These are phyloP conservation scores for Zhuqinia jingwanae DNA, from an alignment of 2,888 invertebrate species.

Conservation along the genomic window DNA sequence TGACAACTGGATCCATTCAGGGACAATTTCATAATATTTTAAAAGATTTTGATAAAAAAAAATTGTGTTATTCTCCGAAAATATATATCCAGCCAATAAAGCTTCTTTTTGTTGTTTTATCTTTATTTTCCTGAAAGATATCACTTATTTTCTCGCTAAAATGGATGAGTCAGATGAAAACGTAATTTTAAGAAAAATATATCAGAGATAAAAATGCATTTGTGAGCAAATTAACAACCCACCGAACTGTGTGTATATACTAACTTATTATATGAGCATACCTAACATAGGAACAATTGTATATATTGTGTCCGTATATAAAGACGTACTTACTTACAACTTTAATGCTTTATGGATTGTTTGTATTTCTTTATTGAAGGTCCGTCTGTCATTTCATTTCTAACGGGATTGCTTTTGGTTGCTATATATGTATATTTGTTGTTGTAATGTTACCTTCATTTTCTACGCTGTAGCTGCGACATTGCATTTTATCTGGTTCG, in stretches of 20 bases:
- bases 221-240: constrained; percentile 25
- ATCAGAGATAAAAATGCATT: constrained; percentile 2
- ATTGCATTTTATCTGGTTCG: constrained; percentile 11
- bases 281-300: not conserved
- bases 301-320: not conserved
- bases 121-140: not conserved
- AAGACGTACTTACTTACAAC: constrained; percentile 18
- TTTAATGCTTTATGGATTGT: constrained; percentile 45
- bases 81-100: not conserved
- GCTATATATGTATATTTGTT: too few relatives aligned
- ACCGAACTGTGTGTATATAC: not conserved
- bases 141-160: constrained; percentile 7
- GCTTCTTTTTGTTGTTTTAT: not conserved
- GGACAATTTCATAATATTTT: constrained; percentile 31
- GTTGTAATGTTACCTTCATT: not conserved
- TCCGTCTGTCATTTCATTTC: constrained; percentile 29
- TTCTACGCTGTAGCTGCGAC: not conserved
- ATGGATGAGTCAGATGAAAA: constrained; percentile 51
- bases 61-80: not conserved
- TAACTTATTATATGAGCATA: too few relatives aligned
- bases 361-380: constrained; percentile 52
- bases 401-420: constrained; percentile 11
- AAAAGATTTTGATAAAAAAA: constrained; percentile 18
- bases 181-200: constrained; percentile 40
- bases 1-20: constrained; percentile 20